Base-by-base conservation (phyloP, 2,888 invertebrate species). In the Sminthurinus aureus region DNA sequence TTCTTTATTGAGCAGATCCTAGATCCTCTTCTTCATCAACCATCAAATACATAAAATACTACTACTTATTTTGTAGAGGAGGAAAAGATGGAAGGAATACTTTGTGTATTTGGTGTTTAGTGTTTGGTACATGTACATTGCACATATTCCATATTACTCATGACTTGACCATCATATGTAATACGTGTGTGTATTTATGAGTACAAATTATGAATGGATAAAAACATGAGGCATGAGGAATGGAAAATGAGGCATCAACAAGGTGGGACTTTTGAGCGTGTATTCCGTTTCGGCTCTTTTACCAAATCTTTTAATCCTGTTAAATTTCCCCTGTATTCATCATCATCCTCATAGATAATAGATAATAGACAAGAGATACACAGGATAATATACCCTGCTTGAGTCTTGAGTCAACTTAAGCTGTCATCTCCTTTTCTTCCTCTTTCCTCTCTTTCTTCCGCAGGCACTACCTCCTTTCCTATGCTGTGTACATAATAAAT, bases 221-320 rank as follows among this genome's bases (percentile, higher is more conserved):
- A 38, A 38, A 38, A 38, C 38, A 38, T 38, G 38, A 38, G 38
- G 38, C 6, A 38, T 38, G n/a, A n/a, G n/a, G n/a, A n/a, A n/a
- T n/a, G n/a, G n/a, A 38, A 38, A 1, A 38, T 38, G 38, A 38
- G 38, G 38, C 6, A 38, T 38, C 9, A 50, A 52, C 15, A 26
- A 38, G 26, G 67, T 26, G 51, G 71, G 51, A 38, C 50, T 78
- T 22, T 38, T 1, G 50, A 26, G 73, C 24, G 73, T 12, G 38
- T 38, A 75, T 79, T 81, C 84, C 24, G 78, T 69, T 22, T 71
- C 79, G 81, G 82, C 69, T 74, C 77, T 83, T 84, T 83, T 69
- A 83, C 73, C 77, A 85, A 86, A 86, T 85, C 86, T 76, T 81
- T 80, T 85, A 86, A 86, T 86, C 86, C 84, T 85, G 85, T 86